Conservation (phyloP, 2,113 vertebrate genomes). For the Leptobrachium ailaonicum region DNA sequence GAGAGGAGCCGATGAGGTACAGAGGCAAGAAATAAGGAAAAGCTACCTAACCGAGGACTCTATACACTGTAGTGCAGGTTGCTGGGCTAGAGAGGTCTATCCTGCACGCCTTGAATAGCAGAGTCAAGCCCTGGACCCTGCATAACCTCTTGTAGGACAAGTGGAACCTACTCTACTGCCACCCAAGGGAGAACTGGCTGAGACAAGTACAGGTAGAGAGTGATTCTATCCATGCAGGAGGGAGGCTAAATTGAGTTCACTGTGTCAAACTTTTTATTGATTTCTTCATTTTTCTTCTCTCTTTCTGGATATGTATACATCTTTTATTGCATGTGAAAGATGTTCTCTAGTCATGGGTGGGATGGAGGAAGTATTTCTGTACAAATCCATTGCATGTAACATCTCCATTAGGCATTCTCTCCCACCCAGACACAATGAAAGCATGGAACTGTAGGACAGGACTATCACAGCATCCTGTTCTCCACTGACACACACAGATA, state of each 20-base stretch:
- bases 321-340: too few relatives aligned
- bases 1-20: not conserved
- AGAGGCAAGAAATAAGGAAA: not conserved
- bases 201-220: not conserved
- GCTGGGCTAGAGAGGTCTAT: not conserved
- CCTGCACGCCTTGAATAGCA: not conserved
- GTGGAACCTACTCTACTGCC: not conserved
- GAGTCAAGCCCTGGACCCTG: too few relatives aligned
- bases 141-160: too few relatives aligned
- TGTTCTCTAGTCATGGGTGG: too few relatives aligned
- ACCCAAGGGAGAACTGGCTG: not conserved
- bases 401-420: not conserved
- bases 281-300: not conserved
- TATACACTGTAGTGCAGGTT: not conserved
- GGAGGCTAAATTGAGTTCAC: not conserved
- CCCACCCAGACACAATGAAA: slow-evolving; percentile 22
- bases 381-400: not conserved
- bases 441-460: not conserved
- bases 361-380: too few relatives aligned
- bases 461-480: not conserved
- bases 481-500: not conserved
- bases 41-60: not conserved
- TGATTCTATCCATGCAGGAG: not conserved
- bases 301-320: too few relatives aligned
- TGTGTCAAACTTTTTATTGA: not conserved